Percentiles rank a stretch among this genome's conserved stretches.
Evolutionary conservation across 2,797 vertebrate genomes (phyloP).

Genomic region (Champsocephalus esox): DNA sequence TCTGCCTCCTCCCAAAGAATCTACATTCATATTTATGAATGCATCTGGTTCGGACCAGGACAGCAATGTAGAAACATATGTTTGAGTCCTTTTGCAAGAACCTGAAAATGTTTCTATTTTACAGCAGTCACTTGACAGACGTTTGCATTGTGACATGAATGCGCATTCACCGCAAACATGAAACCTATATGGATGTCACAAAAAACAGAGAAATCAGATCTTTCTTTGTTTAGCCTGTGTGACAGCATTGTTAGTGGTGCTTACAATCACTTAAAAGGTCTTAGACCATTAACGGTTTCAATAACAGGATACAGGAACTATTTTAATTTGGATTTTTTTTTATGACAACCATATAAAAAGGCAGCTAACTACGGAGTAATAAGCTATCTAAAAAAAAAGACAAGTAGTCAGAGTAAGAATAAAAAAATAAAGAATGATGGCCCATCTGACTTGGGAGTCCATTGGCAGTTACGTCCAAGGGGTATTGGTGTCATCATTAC

Average conservation of each 20-base stretch:
- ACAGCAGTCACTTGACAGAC: background rate
- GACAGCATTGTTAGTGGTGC: background rate
- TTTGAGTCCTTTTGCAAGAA: background rate
- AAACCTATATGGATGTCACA: background rate
- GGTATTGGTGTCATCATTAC: too few species aligned
- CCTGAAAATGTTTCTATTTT: background rate
- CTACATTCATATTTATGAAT: slow-evolving; percentile 70
- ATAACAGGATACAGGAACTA: background rate
- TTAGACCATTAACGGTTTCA: background rate
- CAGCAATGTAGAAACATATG: background rate
- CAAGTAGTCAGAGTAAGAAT: too few species aligned
- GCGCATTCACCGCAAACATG: background rate
- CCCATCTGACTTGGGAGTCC: too few species aligned
- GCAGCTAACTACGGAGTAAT: background rate
- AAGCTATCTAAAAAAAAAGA: background rate
- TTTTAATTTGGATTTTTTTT: background rate
- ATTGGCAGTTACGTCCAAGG: too few species aligned
- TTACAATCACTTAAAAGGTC: slow-evolving; percentile 8
- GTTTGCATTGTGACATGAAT: background rate
- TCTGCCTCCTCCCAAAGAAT: slow-evolving; percentile 21
- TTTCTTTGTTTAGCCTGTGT: background rate
- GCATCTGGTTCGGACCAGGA: background rate
- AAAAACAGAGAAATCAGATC: background rate
- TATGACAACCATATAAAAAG: background rate
- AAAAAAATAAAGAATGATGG: too few species aligned